Evolutionary conservation across 2,888 invertebrate genomes (phyloP).

Genomic region (Pediacus dermestoides): DNA sequence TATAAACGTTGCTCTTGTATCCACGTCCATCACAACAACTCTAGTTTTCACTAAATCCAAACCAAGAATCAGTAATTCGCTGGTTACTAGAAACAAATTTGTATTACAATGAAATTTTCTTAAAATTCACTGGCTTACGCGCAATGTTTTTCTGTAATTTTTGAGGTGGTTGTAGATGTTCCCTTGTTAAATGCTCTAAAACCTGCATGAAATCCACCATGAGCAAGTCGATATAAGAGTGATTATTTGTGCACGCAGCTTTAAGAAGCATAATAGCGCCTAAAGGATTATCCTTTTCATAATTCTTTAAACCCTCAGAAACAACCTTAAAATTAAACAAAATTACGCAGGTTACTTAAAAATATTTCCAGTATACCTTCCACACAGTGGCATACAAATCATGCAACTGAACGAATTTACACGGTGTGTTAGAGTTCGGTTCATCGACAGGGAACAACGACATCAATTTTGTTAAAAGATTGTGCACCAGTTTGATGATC

Average conservation of each 20-base stretch:
- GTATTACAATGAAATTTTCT: too few relatives aligned
- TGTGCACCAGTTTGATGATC: conserved; percentile 86
- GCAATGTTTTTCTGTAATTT: conserved; percentile 56
- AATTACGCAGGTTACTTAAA: not conserved
- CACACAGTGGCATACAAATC: conserved; percentile 83
- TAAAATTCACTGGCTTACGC: conserved; percentile 27
- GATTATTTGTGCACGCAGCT: conserved; percentile 90
- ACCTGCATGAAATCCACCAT: conserved; percentile 90
- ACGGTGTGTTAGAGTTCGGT: conserved; percentile 72
- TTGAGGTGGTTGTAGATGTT: conserved; percentile 77
- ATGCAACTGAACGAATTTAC: conserved; percentile 87
- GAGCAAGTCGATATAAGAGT: conserved; percentile 87
- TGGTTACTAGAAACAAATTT: conserved; percentile 54
- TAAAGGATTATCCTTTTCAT: conserved; percentile 82
- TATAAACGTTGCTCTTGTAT: conserved; percentile 91
- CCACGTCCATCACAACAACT: conserved; percentile 89
- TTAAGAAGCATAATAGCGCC: conserved; percentile 95
- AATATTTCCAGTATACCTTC: conserved; percentile 51
- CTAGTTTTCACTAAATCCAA: conserved; percentile 92
- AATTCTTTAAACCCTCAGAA: conserved; percentile 81
- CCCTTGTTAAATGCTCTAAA: conserved; percentile 82
- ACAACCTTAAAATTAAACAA: conserved; percentile 53
- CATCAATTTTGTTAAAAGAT: conserved; percentile 82
- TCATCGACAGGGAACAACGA: conserved; percentile 85
- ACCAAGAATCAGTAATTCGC: conserved; percentile 76